Evolutionary conservation across 2,113 vertebrate genomes (phyloP).

Genomic region (Hemiscyllium ocellatum): DNA sequence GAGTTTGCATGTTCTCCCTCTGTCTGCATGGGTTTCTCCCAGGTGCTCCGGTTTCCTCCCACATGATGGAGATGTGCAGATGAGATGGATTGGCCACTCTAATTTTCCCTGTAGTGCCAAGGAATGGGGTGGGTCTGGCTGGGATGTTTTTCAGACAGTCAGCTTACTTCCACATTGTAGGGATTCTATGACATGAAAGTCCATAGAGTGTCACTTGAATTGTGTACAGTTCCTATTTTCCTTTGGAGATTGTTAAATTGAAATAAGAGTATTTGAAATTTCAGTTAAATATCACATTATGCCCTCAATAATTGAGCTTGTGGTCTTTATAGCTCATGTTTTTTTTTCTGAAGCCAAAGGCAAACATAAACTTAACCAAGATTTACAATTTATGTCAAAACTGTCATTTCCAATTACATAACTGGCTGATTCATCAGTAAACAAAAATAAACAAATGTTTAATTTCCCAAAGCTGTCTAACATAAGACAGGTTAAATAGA

Average conservation of each 20-base stretch:
- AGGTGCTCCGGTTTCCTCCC: too few relatives aligned
- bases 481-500: background rate
- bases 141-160: too few relatives aligned
- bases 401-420: background rate
- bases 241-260: background rate
- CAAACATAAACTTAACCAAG: background rate
- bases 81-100: too few relatives aligned
- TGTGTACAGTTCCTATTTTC: background rate
- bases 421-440: background rate
- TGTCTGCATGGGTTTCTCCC: too few relatives aligned
- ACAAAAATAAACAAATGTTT: background rate
- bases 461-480: background rate
- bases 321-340: background rate
- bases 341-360: background rate
- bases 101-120: too few relatives aligned
- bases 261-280: background rate
- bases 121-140: too few relatives aligned
- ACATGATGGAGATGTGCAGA: too few relatives aligned
- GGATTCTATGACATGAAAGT: too few relatives aligned
- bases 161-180: too few relatives aligned
- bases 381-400: background rate
- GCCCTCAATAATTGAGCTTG: background rate
- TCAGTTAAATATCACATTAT: background rate
- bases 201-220: background rate
- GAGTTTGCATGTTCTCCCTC: too few relatives aligned